Conservation (phyloP, 2,888 invertebrate species). For the Erebia epiphron region DNA sequence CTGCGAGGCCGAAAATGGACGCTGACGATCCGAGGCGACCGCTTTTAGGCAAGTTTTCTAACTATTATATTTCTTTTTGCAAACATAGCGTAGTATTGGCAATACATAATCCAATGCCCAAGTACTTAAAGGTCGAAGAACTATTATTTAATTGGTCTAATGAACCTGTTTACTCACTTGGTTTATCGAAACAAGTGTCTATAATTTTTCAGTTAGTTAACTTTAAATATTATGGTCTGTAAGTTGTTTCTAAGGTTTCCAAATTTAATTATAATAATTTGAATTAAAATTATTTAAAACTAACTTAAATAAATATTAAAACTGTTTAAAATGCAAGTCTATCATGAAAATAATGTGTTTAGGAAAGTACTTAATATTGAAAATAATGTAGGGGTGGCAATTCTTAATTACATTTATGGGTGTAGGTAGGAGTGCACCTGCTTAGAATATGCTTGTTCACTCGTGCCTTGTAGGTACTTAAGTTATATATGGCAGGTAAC, state of each 20-base stretch:
- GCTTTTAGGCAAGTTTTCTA: constrained; percentile 44
- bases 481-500: too few relatives aligned
- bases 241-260: not conserved
- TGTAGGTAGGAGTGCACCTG: too few relatives aligned
- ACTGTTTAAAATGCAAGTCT: too few relatives aligned
- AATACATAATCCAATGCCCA: not conserved
- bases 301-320: too few relatives aligned
- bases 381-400: too few relatives aligned
- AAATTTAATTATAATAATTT: not conserved
- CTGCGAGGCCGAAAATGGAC: constrained; percentile 42
- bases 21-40: constrained; percentile 47
- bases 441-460: too few relatives aligned
- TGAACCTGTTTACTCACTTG: not conserved
- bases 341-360: too few relatives aligned
- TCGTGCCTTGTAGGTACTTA: too few relatives aligned
- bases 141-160: constrained; percentile 6
- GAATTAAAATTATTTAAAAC: too few relatives aligned
- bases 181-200: constrained; percentile 8
- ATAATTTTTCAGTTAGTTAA: not conserved
- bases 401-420: too few relatives aligned
- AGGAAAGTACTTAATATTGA: too few relatives aligned
- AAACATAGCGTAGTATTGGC: not conserved
- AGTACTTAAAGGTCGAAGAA: constrained; percentile 8
- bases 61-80: not conserved
- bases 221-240: not conserved